Evolutionary conservation across 1,140 invertebrate species (phyloP).

Genomic region (Microvelia longipes): DNA sequence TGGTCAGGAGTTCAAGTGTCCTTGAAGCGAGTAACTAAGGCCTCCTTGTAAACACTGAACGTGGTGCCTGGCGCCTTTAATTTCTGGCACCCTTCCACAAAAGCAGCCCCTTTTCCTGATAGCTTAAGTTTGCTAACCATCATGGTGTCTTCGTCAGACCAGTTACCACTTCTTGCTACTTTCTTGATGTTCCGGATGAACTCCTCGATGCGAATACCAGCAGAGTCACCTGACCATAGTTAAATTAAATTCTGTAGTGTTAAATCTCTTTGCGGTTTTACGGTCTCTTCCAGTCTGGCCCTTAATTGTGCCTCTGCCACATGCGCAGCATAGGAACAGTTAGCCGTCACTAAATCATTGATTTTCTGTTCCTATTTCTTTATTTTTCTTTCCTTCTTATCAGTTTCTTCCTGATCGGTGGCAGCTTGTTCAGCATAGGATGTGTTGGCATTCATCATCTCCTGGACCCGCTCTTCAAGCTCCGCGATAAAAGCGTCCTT

Average conservation of each 20-base stretch:
- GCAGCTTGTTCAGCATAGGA: background rate
- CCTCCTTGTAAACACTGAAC: background rate
- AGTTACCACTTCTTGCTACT: background rate
- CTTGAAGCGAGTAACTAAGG: background rate
- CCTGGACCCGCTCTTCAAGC: background rate
- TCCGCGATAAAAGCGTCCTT: no score
- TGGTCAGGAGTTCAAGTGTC: background rate
- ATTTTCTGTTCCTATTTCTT: background rate
- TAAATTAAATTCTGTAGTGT: background rate
- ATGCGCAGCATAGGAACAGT: background rate
- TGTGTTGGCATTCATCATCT: background rate
- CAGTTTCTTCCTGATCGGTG: background rate
- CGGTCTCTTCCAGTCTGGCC: background rate
- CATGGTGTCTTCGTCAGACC: background rate
- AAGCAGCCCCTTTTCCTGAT: background rate
- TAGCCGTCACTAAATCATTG: background rate
- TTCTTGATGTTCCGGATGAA: background rate
- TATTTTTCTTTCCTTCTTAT: slow-evolving; percentile 1
- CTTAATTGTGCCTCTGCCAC: background rate
- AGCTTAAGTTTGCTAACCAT: background rate
- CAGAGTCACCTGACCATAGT: background rate
- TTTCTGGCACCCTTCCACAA: background rate
- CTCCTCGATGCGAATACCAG: background rate
- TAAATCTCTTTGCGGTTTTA: background rate
- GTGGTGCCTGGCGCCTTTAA: background rate